phyloP scores from a whole-genome alignment of 2,888 invertebrate genomes.

The Lymantria monacha region DNA sequence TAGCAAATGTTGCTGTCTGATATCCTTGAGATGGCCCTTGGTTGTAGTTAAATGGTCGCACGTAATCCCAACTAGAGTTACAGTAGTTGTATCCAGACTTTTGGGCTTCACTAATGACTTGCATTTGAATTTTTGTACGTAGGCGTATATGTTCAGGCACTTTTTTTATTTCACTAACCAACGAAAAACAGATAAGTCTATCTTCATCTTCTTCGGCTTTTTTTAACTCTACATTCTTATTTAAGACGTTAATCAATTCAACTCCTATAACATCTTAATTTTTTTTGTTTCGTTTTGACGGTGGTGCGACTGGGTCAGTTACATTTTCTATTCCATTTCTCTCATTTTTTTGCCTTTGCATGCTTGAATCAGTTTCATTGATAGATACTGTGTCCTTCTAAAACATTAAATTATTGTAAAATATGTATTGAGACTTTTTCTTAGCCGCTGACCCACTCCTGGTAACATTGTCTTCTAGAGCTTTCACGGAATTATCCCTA shows the following conservation, averaged over 20 bases:
- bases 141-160: constrained; percentile 22
- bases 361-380: constrained; percentile 5
- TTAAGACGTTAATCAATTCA: constrained; percentile 13
- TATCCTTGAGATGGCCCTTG: too few species aligned
- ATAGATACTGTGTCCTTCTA: constrained; percentile 18
- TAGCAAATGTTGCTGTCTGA: too few species aligned
- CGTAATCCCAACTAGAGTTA: too few species aligned
- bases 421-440: constrained; percentile 17
- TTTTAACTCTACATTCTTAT: constrained; percentile 14
- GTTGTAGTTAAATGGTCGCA: too few species aligned
- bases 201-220: constrained; percentile 12
- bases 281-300: constrained; percentile 12
- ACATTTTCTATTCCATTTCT: constrained; percentile 13
- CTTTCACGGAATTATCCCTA: constrained; percentile 14
- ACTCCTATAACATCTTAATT: constrained; percentile 6
- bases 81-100: too few species aligned
- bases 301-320: too few species aligned
- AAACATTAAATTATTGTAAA: constrained; percentile 21
- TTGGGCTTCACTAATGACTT: too few species aligned
- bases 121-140: too few species aligned
- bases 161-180: constrained; percentile 28
- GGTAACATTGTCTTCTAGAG: constrained; percentile 12
- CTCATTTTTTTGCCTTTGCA: neutral
- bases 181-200: constrained; percentile 26
- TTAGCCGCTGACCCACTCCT: constrained; percentile 14